Evolutionary conservation across 2,797 vertebrate genomes (phyloP), one percentile per base, ranked within the genome.

Genomic region (Etheostoma nigrum): DNA sequence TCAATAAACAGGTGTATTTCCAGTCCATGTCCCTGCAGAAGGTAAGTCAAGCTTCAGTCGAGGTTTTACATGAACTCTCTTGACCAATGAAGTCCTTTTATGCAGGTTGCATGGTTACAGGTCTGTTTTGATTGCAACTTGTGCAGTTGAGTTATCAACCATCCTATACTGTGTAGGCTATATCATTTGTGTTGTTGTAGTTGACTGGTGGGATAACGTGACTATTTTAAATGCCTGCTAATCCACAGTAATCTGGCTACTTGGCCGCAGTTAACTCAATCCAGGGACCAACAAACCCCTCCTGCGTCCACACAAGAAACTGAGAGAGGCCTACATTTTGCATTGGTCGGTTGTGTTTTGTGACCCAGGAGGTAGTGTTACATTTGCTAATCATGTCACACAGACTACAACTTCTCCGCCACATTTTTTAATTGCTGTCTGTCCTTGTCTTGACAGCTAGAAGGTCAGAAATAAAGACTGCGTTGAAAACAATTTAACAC

Each of bases 231-330:
- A 94, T 91, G 90, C 88, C 86, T 70, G 77, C 84, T 94, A 94
- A 94, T 94, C 93, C 93, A 92, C 84, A 78, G 71, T 94, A 94
- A 94, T 94, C 92, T 93, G 92, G 91, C 91, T 84, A 92, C 90
- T 94, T 94, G 86, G 92, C 93, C 68, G 67, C 88, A 90, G 92
- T 93, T 93, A 92, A 93, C 90, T 94, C 92, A 92, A 91, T 89
- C 90, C 86, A 75, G 81, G 79, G 77, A 78, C 72, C 69, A 74
- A 70, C 81, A 81, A 69, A 82, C 79, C 79, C 79, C 68, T 65
- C 58, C 42, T 51, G 57, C 58, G 8, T 57, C 21, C 40, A 57
- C 69, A 61, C 76, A 61, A 52, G 21, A 62, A 6, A 69, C 27
- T 0, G 33, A 19, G 14, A 47, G 15, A 42, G 68, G 45, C 47